These are phyloP conservation scores for Harpagus bidentatus DNA, from an alignment of 2,113 vertebrate species.

Conservation along the genomic window DNA sequence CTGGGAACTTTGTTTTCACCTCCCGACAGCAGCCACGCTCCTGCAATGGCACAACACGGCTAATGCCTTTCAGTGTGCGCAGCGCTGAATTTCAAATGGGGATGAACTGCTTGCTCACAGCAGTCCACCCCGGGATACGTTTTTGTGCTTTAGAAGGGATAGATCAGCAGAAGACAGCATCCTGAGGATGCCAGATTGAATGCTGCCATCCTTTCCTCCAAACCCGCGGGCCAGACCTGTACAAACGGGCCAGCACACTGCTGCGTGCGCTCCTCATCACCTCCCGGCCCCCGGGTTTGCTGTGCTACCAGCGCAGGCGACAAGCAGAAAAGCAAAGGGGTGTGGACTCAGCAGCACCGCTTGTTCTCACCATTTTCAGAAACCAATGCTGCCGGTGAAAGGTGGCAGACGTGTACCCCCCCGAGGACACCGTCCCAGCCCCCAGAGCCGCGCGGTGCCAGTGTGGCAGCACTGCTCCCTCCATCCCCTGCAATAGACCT, in stretches of 20 bases:
- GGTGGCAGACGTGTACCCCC: not conserved
- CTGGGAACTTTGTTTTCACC: not conserved
- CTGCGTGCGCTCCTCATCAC: fast-evolving
- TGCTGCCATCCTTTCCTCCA: not conserved
- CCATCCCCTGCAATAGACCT: not conserved
- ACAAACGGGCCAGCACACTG: not conserved
- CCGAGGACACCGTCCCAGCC: not conserved
- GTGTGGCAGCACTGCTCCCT: not conserved
- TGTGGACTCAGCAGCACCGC: not conserved
- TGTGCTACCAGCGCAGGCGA: not conserved
- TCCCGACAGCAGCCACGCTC: not conserved
- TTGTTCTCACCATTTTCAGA: not conserved
- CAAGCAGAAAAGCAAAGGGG: not conserved
- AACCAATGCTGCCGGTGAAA: not conserved
- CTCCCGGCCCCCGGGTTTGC: not conserved
- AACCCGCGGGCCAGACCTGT: fast-evolving
- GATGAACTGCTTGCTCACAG: not conserved
- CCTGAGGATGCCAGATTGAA: not conserved
- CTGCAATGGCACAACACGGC: too few relatives aligned
- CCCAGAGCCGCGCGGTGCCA: not conserved
- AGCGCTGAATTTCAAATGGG: not conserved
- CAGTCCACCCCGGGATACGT: not conserved
- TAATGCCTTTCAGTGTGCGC: not conserved
- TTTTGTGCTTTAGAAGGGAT: not conserved
- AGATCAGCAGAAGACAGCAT: too few relatives aligned